Conservation (phyloP, 2,888 invertebrate species). For the Tetramorium bicarinatum region DNA sequence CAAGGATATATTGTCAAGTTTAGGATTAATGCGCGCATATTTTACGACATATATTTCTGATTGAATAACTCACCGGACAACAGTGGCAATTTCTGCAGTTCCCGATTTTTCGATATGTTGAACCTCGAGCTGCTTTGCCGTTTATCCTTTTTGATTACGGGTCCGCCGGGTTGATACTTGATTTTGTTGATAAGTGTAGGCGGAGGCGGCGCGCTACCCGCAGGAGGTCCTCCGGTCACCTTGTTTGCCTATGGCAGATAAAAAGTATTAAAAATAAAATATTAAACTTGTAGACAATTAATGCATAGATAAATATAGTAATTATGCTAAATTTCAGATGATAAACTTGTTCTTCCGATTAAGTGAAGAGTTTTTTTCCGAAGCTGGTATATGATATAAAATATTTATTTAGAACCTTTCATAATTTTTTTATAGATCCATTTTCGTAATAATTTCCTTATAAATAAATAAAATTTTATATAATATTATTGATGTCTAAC, state of each 20-base stretch:
- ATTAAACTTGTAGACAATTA: neutral
- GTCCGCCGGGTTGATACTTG: conserved; percentile 90
- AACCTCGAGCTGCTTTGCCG: conserved; percentile 97
- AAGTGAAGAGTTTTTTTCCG: neutral
- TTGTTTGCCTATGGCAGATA: conserved; percentile 81
- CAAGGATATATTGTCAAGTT: neutral
- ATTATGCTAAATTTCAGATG: neutral
- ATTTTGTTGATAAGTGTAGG: conserved; percentile 92
- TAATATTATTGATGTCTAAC: neutral
- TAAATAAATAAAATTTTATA: conserved; percentile 5
- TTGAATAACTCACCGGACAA: conserved; percentile 93
- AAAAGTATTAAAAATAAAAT: conserved; percentile 10
- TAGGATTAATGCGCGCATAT: neutral
- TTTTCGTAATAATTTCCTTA: neutral
- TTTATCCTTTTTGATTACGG: conserved; percentile 93
- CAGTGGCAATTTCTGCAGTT: conserved; percentile 95
- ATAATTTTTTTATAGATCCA: neutral
- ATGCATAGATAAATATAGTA: neutral
- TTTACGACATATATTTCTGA: neutral
- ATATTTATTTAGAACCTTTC: neutral
- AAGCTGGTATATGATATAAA: neutral
- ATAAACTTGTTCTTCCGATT: neutral
- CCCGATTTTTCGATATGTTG: conserved; percentile 97
- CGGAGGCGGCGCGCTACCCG: conserved; percentile 89
- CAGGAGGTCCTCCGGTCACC: conserved; percentile 84